Conservation (phyloP, 64 coral and sea anemone species). For the Porites australiensis region DNA sequence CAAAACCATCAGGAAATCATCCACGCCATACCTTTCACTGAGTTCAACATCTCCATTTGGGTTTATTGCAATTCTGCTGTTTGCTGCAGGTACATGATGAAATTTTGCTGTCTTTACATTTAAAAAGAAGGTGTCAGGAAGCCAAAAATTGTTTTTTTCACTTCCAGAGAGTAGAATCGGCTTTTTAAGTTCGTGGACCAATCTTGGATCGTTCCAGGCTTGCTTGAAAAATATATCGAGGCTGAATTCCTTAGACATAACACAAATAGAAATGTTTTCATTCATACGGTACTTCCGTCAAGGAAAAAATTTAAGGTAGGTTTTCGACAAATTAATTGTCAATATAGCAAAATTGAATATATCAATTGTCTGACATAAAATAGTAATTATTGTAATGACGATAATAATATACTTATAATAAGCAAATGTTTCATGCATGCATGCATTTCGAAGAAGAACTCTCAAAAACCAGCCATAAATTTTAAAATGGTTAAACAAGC, state of each 20-base stretch:
- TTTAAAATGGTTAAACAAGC: too few relatives aligned
- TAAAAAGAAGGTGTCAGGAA: constrained; percentile 91
- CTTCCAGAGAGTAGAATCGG: constrained; percentile 78
- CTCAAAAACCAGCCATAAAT: too few relatives aligned
- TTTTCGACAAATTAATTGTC: too few relatives aligned
- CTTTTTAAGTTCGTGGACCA: constrained; percentile 62
- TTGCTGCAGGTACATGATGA: constrained; percentile 73
- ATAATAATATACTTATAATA: too few relatives aligned
- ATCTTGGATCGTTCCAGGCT: constrained; percentile 88
- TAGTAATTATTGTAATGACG: too few relatives aligned
- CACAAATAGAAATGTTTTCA: neutral
- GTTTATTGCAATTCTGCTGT: constrained; percentile 75
- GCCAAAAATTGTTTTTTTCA: constrained; percentile 79
- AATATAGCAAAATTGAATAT: too few relatives aligned
- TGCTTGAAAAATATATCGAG: constrained; percentile 97
- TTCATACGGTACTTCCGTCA: too few relatives aligned
- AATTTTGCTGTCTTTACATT: constrained; percentile 93
- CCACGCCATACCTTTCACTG: constrained; percentile 73
- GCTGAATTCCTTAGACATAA: constrained; percentile 68
- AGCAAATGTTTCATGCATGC: too few relatives aligned
- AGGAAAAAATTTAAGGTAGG: too few relatives aligned
- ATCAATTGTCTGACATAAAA: too few relatives aligned
- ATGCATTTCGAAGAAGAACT: too few relatives aligned
- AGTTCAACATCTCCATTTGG: constrained; percentile 79
- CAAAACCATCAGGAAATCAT: neutral